Evolutionary conservation across 1,140 invertebrate species (phyloP).

Genomic region (Bombus turneri): DNA sequence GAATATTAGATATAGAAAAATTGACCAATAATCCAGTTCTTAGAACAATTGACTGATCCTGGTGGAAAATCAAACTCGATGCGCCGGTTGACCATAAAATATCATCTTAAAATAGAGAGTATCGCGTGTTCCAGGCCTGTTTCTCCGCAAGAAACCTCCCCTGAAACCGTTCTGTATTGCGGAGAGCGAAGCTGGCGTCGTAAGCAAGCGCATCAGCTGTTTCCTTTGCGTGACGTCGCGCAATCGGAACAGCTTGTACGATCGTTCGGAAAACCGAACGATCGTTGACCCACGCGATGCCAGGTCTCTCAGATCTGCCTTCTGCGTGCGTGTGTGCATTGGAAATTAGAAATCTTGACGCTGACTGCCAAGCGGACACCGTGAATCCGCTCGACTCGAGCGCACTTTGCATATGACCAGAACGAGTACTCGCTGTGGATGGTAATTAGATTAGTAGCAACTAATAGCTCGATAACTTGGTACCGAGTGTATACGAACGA

Average conservation of each 20-base stretch:
- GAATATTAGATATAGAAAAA: no score
- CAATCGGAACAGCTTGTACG: slow-evolving; percentile 37
- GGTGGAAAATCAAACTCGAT: background rate
- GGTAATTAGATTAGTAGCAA: background rate
- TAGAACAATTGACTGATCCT: background rate
- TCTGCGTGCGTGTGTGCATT: background rate
- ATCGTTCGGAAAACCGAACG: slow-evolving; percentile 33
- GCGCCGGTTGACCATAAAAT: background rate
- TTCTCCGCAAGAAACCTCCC: slow-evolving; percentile 16
- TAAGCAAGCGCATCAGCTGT: slow-evolving; percentile 48
- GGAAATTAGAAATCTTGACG: slow-evolving; percentile 48
- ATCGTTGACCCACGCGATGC: slow-evolving; percentile 27
- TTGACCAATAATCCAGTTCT: no score
- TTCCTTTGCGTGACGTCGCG: slow-evolving; percentile 54
- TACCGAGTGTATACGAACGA: no score
- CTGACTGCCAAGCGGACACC: background rate
- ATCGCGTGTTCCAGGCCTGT: slow-evolving; percentile 50
- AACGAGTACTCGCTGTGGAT: background rate
- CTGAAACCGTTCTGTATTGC: slow-evolving; percentile 6
- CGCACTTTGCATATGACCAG: slow-evolving; percentile 16
- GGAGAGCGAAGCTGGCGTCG: slow-evolving; percentile 9
- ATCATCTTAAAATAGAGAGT: slow-evolving; percentile 23
- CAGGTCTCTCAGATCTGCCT: background rate
- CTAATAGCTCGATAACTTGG: background rate
- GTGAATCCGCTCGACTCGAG: background rate